phyloP scores from a whole-genome alignment of 2,797 vertebrate species.

The Hybognathus amarus region DNA sequence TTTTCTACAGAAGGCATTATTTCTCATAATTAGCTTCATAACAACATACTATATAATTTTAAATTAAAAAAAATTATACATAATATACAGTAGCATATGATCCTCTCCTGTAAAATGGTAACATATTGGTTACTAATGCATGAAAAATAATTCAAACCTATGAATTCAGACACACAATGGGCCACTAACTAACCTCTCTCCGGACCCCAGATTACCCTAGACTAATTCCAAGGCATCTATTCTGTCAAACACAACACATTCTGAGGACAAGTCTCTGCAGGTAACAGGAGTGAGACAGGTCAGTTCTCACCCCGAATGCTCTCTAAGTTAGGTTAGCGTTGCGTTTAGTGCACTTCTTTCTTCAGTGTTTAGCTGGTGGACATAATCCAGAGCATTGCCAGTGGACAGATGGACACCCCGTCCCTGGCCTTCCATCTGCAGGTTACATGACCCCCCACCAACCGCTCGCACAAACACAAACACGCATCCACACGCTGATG shows the following conservation, averaged over 20 bases:
- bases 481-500: slow-evolving; percentile 40
- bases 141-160: not conserved
- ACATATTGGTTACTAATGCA: not conserved
- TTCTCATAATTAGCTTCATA: not conserved
- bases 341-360: slow-evolving; percentile 17
- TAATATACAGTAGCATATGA: not conserved
- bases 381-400: slow-evolving; percentile 65
- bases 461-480: slow-evolving; percentile 66
- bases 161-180: not conserved
- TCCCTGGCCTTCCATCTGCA: slow-evolving; percentile 72
- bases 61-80: not conserved
- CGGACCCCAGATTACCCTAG: not conserved
- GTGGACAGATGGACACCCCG: slow-evolving; percentile 78
- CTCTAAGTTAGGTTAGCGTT: not conserved
- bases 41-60: not conserved
- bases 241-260: slow-evolving; percentile 12
- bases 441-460: slow-evolving; percentile 67
- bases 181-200: not conserved
- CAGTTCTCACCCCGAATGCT: not conserved
- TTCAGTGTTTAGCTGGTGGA: slow-evolving; percentile 36
- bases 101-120: not conserved
- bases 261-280: slow-evolving; percentile 18
- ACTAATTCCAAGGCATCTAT: not conserved
- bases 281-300: not conserved
- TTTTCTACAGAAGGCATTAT: too few relatives aligned